These are phyloP conservation scores for Yponomeuta sedellus DNA, from an alignment of 2,888 invertebrate species.

Conservation along the genomic window DNA sequence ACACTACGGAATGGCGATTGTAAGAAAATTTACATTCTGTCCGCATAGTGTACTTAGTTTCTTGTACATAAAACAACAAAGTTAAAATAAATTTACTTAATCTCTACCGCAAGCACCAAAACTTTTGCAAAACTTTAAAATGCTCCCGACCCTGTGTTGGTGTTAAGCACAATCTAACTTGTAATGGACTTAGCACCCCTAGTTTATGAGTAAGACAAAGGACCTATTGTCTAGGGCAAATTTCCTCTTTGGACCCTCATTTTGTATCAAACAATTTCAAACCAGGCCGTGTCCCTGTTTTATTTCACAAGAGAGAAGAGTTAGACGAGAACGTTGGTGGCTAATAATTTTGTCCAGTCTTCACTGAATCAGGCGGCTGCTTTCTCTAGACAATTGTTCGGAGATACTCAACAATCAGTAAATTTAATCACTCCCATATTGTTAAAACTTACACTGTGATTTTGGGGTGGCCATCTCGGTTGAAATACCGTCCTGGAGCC, in stretches of 20 bases:
- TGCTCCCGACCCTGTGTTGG: neutral
- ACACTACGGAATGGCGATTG: too few relatives aligned
- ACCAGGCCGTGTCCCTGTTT: neutral
- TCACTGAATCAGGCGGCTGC: neutral
- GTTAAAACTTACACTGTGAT: neutral
- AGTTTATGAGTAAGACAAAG: conserved; percentile 3
- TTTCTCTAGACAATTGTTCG: neutral
- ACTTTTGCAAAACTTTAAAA: neutral
- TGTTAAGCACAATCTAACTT: neutral
- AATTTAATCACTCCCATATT: neutral
- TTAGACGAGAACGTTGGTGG: neutral
- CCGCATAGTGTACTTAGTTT: neutral
- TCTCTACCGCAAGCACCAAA: neutral
- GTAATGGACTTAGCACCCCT: neutral
- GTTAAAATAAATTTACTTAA: too few relatives aligned
- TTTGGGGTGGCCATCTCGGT: neutral
- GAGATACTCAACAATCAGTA: conserved; percentile 1
- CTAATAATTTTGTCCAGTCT: neutral
- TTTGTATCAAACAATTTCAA: neutral
- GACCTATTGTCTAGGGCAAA: neutral
- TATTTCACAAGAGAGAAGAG: neutral
- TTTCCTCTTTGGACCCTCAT: neutral
- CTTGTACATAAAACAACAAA: neutral
- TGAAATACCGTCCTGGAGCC: neutral
- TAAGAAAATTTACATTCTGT: too few relatives aligned